Percentiles rank a stretch among this genome's conserved stretches.
Conservation (phyloP, 1,140 invertebrate genomes). For the Orius insidiosus region DNA sequence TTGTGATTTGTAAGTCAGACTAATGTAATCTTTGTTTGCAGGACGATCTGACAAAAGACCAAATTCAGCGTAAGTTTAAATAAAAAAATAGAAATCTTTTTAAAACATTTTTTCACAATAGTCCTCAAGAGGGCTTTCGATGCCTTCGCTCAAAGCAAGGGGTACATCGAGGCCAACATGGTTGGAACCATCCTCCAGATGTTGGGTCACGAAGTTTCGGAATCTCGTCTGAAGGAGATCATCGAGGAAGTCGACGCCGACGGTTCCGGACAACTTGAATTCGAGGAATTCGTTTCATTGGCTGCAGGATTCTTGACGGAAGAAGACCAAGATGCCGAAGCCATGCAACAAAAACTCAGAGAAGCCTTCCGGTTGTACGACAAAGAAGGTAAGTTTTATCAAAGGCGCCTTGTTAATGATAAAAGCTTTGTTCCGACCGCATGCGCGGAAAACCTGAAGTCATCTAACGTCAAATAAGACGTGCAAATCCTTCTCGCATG, state of each 20-base stretch:
- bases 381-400: slow-evolving; percentile 46
- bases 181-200: slow-evolving; percentile 82
- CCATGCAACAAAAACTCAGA: slow-evolving; percentile 64
- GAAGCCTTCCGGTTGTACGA: slow-evolving; percentile 83
- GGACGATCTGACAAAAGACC: slow-evolving; percentile 16
- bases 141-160: slow-evolving; percentile 88
- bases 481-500: neutral
- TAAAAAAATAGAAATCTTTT: neutral
- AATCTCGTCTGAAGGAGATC: slow-evolving; percentile 79
- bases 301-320: slow-evolving; percentile 64
- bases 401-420: no score
- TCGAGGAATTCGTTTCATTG: slow-evolving; percentile 75
- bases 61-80: slow-evolving; percentile 11
- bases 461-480: neutral
- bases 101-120: slow-evolving; percentile 14
- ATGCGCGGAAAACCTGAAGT: no score
- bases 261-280: slow-evolving; percentile 63
- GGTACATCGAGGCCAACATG: slow-evolving; percentile 84
- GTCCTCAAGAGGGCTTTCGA: slow-evolving; percentile 85
- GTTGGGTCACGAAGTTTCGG: slow-evolving; percentile 91
- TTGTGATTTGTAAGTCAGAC: no score
- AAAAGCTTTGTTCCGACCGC: no score
- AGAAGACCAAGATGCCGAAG: slow-evolving; percentile 73
- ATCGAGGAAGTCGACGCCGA: slow-evolving; percentile 91
- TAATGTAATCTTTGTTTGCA: slow-evolving; percentile 6